Conservation (phyloP, 1,140 invertebrate genomes). For the Heliconius hermathena region DNA sequence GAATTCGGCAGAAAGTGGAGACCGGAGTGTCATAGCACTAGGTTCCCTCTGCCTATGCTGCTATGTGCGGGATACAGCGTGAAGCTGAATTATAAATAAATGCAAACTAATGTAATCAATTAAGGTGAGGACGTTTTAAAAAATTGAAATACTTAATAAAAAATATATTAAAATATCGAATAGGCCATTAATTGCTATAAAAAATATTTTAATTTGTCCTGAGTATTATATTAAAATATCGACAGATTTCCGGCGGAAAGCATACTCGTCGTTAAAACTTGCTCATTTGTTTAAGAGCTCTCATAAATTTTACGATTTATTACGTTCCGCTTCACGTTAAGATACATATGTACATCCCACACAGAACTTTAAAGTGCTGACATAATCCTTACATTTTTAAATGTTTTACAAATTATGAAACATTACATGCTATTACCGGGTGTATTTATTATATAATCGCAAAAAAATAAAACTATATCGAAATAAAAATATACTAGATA, state of each 20-base stretch:
- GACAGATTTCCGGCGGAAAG: slow-evolving; percentile 11
- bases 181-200: background rate
- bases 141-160: too few relatives aligned
- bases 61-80: too few relatives aligned
- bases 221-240: background rate
- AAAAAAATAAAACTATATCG: too few relatives aligned
- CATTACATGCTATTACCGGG: too few relatives aligned
- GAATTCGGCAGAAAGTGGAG: too few relatives aligned
- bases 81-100: background rate
- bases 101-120: background rate
- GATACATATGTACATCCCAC: slow-evolving; percentile 5
- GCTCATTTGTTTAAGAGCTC: slow-evolving; percentile 17
- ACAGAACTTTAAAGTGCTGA: slow-evolving; percentile 1
- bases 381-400: background rate
- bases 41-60: too few relatives aligned
- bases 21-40: too few relatives aligned
- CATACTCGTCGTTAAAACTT: slow-evolving; percentile 21
- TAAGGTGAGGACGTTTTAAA: too few relatives aligned
- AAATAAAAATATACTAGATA: too few relatives aligned
- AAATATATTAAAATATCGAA: background rate
- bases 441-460: too few relatives aligned
- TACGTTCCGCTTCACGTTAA: slow-evolving; percentile 2
- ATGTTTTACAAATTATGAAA: background rate
- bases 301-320: slow-evolving; percentile 17
- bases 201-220: background rate